Conservation (phyloP, 2,113 vertebrate species). For the Mus musculus region DNA sequence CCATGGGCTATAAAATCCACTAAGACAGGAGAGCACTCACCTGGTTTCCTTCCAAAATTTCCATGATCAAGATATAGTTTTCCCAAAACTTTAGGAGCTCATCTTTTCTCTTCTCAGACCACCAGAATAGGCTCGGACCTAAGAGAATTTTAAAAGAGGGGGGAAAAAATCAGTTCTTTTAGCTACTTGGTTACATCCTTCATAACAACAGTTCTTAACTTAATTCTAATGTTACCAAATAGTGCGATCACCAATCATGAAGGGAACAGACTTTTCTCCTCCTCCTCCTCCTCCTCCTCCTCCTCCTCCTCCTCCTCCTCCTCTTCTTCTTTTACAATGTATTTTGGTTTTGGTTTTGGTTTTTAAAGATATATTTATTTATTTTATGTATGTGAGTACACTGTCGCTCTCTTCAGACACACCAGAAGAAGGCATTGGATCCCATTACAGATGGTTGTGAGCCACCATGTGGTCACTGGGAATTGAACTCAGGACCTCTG, state of each 20-base stretch:
- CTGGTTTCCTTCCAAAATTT: conserved; percentile 98
- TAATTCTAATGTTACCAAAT: neutral
- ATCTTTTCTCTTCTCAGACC: conserved; percentile 87
- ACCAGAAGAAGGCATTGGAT: too few relatives aligned
- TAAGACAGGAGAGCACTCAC: conserved; percentile 80
- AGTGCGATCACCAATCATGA: neutral
- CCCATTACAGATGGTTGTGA: too few relatives aligned
- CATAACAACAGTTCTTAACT: neutral
- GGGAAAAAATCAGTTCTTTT: conserved; percentile 38
- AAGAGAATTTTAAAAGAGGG: conserved; percentile 40
- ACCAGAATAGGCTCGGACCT: conserved; percentile 92
- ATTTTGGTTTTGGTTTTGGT: too few relatives aligned
- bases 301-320: too few relatives aligned
- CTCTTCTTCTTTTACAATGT: too few relatives aligned
- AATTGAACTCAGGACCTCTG: too few relatives aligned
- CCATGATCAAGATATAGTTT: conserved; percentile 94
- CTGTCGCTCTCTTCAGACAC: too few relatives aligned
- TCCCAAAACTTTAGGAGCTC: conserved; percentile 93
- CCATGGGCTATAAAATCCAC: neutral
- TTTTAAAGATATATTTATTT: too few relatives aligned
- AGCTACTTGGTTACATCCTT: neutral
- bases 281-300: too few relatives aligned
- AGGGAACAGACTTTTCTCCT: too few relatives aligned
- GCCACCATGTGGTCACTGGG: too few relatives aligned
- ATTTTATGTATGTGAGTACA: too few relatives aligned